Conservation (phyloP, 2,888 invertebrate genomes). For the Dolichopus griseipennis region DNA sequence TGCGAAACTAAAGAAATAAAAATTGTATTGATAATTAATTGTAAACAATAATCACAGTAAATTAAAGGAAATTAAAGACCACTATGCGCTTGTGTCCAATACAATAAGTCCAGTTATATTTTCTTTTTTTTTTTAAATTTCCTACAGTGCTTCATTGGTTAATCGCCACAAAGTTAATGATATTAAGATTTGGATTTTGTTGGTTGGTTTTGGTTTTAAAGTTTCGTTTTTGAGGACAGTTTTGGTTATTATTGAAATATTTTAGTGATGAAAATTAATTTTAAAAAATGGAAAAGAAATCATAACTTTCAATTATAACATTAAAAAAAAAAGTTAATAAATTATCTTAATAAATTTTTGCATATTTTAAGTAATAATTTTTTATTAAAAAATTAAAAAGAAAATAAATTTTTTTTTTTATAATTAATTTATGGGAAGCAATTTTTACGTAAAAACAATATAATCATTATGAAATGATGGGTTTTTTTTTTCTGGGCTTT, state of each 20-base stretch:
- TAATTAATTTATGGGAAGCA: too few species aligned
- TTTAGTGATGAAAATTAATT: neutral
- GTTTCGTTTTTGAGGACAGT: too few species aligned
- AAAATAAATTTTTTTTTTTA: too few species aligned
- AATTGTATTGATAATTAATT: neutral
- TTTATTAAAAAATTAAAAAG: neutral
- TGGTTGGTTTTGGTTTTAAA: too few species aligned
- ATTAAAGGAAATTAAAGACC: neutral
- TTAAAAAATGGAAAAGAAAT: neutral
- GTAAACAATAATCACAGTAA: neutral
- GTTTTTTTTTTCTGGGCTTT: too few species aligned
- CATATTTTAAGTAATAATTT: neutral
- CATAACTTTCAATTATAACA: neutral
- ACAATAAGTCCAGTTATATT: too few species aligned
- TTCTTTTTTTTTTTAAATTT: neutral
- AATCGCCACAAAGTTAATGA: too few species aligned
- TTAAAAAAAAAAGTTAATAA: neutral
- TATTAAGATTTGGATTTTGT: too few species aligned
- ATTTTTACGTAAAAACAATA: too few species aligned
- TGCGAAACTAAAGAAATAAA: neutral
- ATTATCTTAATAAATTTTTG: conserved; percentile 1
- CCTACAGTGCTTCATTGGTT: too few species aligned
- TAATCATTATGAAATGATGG: too few species aligned
- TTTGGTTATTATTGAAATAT: neutral
- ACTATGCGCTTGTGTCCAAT: neutral